Evolutionary conservation across 2,797 vertebrate genomes (phyloP).

Genomic region (Okamejei kenojei): DNA sequence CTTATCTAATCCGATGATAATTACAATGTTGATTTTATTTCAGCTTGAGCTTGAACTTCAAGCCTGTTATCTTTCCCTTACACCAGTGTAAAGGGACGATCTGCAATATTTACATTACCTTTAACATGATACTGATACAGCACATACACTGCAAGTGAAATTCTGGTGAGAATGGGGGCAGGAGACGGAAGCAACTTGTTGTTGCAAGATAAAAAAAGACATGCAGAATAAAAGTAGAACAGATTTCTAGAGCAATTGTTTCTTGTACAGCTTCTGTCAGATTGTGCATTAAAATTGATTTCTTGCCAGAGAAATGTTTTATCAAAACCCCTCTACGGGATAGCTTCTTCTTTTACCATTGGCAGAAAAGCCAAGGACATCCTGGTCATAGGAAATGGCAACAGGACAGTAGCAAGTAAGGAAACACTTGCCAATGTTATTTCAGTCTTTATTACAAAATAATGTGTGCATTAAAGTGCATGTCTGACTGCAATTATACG

Average conservation of each 20-base stretch:
- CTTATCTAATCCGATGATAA: constrained; percentile 75
- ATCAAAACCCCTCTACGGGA: neutral
- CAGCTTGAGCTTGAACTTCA: constrained; percentile 81
- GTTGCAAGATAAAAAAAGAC: neutral
- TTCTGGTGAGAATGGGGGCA: neutral
- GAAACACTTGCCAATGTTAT: neutral
- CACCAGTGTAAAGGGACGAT: constrained; percentile 78
- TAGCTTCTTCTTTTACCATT: neutral
- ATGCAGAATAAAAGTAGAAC: neutral
- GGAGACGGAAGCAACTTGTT: neutral
- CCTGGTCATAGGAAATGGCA: neutral
- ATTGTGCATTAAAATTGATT: neutral
- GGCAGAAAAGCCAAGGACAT: neutral
- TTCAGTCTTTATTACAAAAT: no score
- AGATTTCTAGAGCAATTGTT: neutral
- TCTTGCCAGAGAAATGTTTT: neutral
- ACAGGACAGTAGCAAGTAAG: neutral
- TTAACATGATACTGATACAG: constrained; percentile 53
- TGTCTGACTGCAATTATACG: no score
- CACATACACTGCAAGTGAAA: neutral
- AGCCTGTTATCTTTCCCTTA: constrained; percentile 88
- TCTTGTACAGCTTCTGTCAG: neutral
- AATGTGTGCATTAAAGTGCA: no score
- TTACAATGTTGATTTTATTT: constrained; percentile 75
- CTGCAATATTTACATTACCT: constrained; percentile 81